Conservation (phyloP, 2,797 vertebrate species). For the Clarias fuscus region DNA sequence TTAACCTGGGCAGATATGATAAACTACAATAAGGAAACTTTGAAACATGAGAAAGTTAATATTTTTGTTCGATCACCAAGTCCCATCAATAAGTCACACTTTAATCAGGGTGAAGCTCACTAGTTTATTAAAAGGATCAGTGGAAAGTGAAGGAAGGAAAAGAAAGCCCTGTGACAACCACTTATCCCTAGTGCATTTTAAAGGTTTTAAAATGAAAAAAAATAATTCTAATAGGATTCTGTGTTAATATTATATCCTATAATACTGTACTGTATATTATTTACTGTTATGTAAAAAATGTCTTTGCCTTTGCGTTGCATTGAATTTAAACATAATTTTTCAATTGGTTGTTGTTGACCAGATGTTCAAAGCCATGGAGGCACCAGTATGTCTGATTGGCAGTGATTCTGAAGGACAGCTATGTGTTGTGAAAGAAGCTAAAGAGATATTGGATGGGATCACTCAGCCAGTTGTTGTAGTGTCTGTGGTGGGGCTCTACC, state of each 20-base stretch:
- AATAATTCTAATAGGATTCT: neutral
- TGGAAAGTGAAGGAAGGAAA: too few species aligned
- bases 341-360: neutral
- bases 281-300: neutral
- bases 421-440: conserved; percentile 47
- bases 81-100: too few species aligned
- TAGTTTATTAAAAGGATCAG: too few species aligned
- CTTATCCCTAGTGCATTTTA: neutral
- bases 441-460: conserved; percentile 57
- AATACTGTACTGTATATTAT: too few species aligned
- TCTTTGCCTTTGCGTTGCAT: neutral
- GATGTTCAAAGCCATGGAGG: conserved; percentile 10
- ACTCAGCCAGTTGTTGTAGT: conserved; percentile 64
- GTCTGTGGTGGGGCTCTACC: conserved; percentile 63
- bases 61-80: too few species aligned
- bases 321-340: neutral
- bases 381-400: conserved; percentile 62
- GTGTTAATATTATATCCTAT: neutral
- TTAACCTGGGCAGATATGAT: neutral
- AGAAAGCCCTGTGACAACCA: too few species aligned
- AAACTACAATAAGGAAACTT: neutral
- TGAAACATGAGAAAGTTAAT: neutral
- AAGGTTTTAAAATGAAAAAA: neutral
- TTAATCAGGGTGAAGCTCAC: too few species aligned
- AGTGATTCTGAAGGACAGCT: conserved; percentile 49